phyloP scores from a whole-genome alignment of 1,140 invertebrate species.

The Trissolcus basalis region DNA sequence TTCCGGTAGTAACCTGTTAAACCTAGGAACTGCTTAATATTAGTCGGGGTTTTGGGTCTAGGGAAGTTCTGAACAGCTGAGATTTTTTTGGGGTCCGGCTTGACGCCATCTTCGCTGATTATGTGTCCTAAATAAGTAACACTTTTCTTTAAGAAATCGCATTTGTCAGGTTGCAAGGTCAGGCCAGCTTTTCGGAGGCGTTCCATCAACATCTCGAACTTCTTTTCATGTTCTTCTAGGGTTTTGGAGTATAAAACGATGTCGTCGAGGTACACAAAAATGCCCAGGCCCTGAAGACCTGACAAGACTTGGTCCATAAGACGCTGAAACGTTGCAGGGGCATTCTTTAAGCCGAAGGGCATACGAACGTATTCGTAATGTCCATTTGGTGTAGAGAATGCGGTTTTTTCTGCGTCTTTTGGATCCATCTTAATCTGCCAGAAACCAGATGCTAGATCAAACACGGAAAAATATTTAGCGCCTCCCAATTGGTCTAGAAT shows the following conservation, averaged over 20 bases:
- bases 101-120: slow-evolving; percentile 6
- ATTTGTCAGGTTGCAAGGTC: slow-evolving; percentile 4
- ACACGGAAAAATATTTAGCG: slow-evolving; percentile 7
- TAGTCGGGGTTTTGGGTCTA: background rate
- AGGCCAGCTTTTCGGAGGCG: background rate
- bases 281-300: slow-evolving; percentile 2
- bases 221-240: background rate
- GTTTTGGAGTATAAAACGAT: slow-evolving; percentile 3
- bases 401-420: slow-evolving; percentile 4
- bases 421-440: slow-evolving; percentile 10
- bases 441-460: slow-evolving; percentile 8
- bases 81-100: slow-evolving; percentile 4
- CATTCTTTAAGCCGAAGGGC: slow-evolving; percentile 10
- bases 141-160: background rate
- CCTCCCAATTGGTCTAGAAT: slow-evolving; percentile 9
- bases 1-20: background rate
- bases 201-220: background rate
- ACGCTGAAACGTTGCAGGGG: slow-evolving; percentile 8
- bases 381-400: slow-evolving; percentile 2
- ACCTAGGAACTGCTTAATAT: background rate
- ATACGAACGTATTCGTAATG: slow-evolving; percentile 14
- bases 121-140: slow-evolving; percentile 8
- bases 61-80: slow-evolving; percentile 4
- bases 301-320: slow-evolving; percentile 5
- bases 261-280: slow-evolving; percentile 12